phyloP scores from a whole-genome alignment of 37 sponge, comb jelly and placozoan species.

The Cliona cf. orientalis region DNA sequence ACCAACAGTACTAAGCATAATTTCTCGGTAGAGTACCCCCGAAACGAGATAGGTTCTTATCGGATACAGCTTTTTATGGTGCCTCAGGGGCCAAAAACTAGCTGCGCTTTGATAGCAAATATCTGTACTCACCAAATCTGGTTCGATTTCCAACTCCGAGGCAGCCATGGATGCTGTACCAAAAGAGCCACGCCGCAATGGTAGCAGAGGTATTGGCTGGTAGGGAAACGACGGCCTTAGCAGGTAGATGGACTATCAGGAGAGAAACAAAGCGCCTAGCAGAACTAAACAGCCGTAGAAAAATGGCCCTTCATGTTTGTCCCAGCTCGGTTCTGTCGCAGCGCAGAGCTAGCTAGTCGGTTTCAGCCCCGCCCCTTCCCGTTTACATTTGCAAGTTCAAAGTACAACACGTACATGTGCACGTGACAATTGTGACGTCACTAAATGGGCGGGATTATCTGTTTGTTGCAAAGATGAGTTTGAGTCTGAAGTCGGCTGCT shows the following conservation, averaged over 20 bases:
- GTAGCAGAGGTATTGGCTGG: no score
- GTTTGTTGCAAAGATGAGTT: slow-evolving; percentile 46
- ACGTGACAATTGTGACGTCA: neutral
- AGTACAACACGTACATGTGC: neutral
- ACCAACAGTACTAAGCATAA: no score
- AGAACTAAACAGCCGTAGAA: neutral
- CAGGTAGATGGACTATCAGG: no score
- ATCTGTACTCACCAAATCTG: slow-evolving; percentile 64
- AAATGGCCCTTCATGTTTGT: neutral
- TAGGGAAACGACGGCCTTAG: no score
- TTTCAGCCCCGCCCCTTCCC: neutral
- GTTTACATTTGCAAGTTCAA: no score
- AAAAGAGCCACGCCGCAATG: no score
- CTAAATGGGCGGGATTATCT: no score
- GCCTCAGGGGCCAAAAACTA: no score
- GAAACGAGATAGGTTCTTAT: no score
- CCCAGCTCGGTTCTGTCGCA: neutral
- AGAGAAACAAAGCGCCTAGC: neutral
- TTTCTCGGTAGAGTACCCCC: no score
- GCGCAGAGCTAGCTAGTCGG: neutral
- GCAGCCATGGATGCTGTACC: slow-evolving; percentile 3
- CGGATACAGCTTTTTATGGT: no score
- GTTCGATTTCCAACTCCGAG: slow-evolving; percentile 53
- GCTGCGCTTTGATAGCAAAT: no score
- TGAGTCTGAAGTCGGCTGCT: slow-evolving; percentile 33